Evolutionary conservation across 2,113 vertebrate species (phyloP), one percentile per base, ranked within the genome.

Genomic region (Glaucomys volans): DNA sequence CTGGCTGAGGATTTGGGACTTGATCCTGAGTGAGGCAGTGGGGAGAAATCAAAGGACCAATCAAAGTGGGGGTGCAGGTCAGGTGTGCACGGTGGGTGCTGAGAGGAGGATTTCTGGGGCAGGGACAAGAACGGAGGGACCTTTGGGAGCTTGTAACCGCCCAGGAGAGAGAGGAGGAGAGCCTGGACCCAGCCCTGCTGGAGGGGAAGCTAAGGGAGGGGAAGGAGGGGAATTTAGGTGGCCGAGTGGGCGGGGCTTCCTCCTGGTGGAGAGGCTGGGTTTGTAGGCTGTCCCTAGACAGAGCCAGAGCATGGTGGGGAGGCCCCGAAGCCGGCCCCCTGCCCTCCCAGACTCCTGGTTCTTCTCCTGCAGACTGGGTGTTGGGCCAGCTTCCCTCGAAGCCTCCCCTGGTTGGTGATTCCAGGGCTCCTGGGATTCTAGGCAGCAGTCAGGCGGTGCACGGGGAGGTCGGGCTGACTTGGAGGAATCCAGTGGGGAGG

Each of bases 261-360:
- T 54, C 30, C 13, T 11, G 40, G n/a, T 52, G 50, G 8, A 57
- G 35, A 16, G 40, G 12, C 10, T 2, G 12, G 40, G 62, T 42
- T 37, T 37, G 6, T 57, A 26, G 59, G 4, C 22, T 37, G 5
- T 62, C 24, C 28, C 32, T 30, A 2, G 62, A 30, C 57, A 44
- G 59, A 84, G 24, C 52, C 64, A 77, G 50, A 64, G n/a, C 30
- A 7, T 0, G 0, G 9, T 14, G 37, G 4, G 54, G 72, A 62
- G 62, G 30, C 4, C 3, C 12, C 52, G 62, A 35, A 72, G 30
- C 32, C 52, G 11, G 85, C 22, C 57, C 80, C 30, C 67, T 37
- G 14, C 0, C 28, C 35, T 74, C 64, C 1, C 4, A 20, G 22
- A 26, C 37, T 2, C 67, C 8, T 2, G 30, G 16, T 40, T 28